Percentiles rank a stretch among this genome's conserved stretches.
phyloP scores from a whole-genome alignment of 2,888 invertebrate species.

The Mycogona germanica region DNA sequence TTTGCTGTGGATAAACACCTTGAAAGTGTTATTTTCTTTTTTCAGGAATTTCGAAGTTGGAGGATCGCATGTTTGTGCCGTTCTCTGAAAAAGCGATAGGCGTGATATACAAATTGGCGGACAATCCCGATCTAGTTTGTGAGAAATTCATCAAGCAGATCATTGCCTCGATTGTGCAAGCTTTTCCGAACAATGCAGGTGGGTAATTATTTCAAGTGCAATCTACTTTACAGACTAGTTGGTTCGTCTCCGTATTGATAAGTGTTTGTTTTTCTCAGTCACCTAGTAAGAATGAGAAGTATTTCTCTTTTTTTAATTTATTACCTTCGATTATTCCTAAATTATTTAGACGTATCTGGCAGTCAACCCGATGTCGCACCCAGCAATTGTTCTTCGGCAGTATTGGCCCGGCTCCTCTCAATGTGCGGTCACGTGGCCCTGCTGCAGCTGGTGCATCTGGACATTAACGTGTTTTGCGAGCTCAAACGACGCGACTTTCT shows the following conservation, averaged over 20 bases:
- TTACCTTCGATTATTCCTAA: too few relatives aligned
- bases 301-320: too few relatives aligned
- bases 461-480: conserved; percentile 70
- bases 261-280: too few relatives aligned
- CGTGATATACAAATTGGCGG: conserved; percentile 48
- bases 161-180: background rate
- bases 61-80: conserved; percentile 43
- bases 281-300: too few relatives aligned
- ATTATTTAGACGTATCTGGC: too few relatives aligned
- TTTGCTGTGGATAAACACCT: background rate
- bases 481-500: conserved; percentile 51
- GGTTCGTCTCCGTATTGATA: too few relatives aligned
- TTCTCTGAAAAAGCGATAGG: conserved; percentile 46
- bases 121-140: conserved; percentile 43
- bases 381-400: background rate
- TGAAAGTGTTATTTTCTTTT: background rate
- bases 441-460: conserved; percentile 66
- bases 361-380: background rate
- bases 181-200: too few relatives aligned
- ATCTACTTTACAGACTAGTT: too few relatives aligned
- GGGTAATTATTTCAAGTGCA: too few relatives aligned
- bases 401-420: conserved; percentile 39
- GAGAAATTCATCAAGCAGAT: conserved; percentile 28
- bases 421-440: conserved; percentile 61
- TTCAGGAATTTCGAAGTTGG: conserved; percentile 36